A percentile compares a stretch with the other conserved stretches of the same genome.
Conservation (phyloP, 2,797 vertebrate genomes). For the Protonibea diacanthus region DNA sequence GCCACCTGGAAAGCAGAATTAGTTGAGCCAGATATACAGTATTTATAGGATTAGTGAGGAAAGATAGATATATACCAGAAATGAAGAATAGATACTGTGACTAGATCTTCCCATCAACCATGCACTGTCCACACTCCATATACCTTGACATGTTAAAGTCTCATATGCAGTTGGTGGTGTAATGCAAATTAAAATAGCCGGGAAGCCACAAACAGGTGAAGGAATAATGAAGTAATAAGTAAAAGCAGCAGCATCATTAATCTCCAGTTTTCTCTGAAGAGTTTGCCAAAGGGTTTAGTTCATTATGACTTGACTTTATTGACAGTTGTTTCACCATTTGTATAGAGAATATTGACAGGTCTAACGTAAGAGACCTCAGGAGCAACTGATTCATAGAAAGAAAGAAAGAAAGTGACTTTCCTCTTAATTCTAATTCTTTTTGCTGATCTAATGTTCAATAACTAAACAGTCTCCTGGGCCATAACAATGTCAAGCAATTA, state of each 20-base stretch:
- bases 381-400: conserved; percentile 8
- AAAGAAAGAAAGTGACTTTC: background rate
- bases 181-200: conserved; percentile 1
- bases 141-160: conserved; percentile 7
- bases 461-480: conserved; percentile 4
- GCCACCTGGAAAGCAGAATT: background rate
- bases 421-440: conserved; percentile 12
- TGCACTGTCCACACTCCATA: background rate
- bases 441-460: conserved; percentile 28
- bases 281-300: conserved; percentile 1
- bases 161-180: background rate
- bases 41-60: background rate
- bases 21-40: background rate
- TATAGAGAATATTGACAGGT: conserved; percentile 6
- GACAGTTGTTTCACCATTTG: conserved; percentile 5
- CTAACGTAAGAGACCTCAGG: background rate
- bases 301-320: conserved; percentile 8
- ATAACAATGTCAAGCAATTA: background rate
- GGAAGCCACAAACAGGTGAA: background rate
- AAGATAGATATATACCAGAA: background rate
- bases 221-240: background rate
- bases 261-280: background rate
- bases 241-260: background rate
- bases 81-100: background rate
- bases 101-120: background rate